Base-by-base conservation (phyloP, 2,797 vertebrate genomes). In the Lindbergichthys nudifrons region DNA sequence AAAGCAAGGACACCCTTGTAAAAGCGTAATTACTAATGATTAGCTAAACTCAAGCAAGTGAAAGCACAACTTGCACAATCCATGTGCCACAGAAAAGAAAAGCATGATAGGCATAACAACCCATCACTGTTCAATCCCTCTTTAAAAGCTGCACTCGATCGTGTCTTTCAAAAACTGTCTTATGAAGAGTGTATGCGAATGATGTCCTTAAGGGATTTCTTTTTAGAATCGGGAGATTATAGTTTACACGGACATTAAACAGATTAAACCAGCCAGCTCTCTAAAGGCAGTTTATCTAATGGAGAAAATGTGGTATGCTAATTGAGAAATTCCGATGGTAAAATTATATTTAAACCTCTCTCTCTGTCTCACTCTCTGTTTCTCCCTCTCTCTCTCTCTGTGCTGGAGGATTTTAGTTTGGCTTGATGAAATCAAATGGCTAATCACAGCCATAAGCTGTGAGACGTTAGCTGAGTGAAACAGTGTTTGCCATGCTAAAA, bases 401-500 rank as follows among this genome's bases (percentile, higher is more conserved):
- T 79, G 74, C 83, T 83, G 79, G 81, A 91, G 90, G 89, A 92
- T 90, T 92, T 85, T 68, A 89, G 82, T 91, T 92, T 83, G 77
- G 78, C 89, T 89, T 93, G 92, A 94, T 93, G 93, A 93, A 93
- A 95, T 94, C 88, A 89, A 89, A 91, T 73, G 89, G 87, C 91
- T 94, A 94, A 95, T 94, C 93, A 87, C 79, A 81, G 91, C 88
- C 89, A 88, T 91, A 89, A 92, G 93, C 92, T 84, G 88, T 60
- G 90, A 92, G 89, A 92, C 85, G 83, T 84, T 92, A 90, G 95
- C 95, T 89, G 96, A 96, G 96, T 88, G 94, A 96, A 92, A 92
- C 93, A 89, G 92, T 94, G 95, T 95, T 97, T 97, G 96, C 96
- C 95, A 93, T 95, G 94, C 95, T 95, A 96, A 97, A 96, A 97